These are phyloP conservation scores for Taphrorychus bicolor DNA, from an alignment of 2,888 invertebrate species.

Conservation along the genomic window DNA sequence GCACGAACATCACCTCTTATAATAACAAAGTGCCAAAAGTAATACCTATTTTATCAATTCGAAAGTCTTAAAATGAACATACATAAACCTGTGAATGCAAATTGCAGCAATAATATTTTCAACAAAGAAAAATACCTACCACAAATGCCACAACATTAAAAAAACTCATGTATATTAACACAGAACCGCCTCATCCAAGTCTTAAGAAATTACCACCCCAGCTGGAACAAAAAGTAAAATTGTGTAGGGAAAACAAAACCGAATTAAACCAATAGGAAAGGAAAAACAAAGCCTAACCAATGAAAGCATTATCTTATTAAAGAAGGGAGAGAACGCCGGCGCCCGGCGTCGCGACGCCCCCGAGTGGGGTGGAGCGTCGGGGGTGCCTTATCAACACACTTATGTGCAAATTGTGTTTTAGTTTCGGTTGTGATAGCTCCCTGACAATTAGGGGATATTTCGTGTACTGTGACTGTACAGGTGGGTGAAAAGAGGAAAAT, in stretches of 20 bases:
- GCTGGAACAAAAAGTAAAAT: background rate
- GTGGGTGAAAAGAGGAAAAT: background rate
- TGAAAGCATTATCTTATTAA: conserved; percentile 55
- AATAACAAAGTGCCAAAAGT: too few species aligned
- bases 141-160: too few species aligned
- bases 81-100: too few species aligned
- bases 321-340: conserved; percentile 44
- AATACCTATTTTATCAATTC: too few species aligned
- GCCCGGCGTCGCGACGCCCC: conserved; percentile 58
- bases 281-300: conserved; percentile 48
- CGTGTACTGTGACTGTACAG: background rate
- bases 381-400: conserved; percentile 23
- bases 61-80: too few species aligned
- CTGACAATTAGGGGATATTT: background rate
- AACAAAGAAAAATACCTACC: too few species aligned
- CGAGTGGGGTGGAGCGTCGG: conserved; percentile 37
- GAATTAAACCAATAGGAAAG: conserved; percentile 38
- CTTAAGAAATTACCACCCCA: too few species aligned
- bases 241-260: background rate
- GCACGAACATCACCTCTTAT: too few species aligned
- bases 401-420: conserved; percentile 24
- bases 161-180: too few species aligned
- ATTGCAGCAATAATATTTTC: too few species aligned
- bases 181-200: too few species aligned
- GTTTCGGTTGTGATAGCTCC: conserved; percentile 8